Evolutionary conservation across 1,140 invertebrate genomes (phyloP).

Genomic region (Leptopilina boulardi): DNA sequence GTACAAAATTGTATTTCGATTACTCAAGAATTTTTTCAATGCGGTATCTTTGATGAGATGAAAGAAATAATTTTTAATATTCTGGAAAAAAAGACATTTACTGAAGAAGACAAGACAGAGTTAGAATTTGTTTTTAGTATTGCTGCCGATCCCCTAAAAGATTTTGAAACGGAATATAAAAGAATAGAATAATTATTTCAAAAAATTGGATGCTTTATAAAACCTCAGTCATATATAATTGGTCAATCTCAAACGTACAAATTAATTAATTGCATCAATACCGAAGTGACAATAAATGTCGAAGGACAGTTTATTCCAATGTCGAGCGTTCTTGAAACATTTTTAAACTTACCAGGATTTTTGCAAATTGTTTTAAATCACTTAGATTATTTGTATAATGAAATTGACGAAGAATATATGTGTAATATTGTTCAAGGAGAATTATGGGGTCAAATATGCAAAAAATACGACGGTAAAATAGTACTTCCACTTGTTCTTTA

Average conservation of each 20-base stretch:
- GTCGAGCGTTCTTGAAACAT: constrained; percentile 30
- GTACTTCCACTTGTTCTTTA: constrained; percentile 40
- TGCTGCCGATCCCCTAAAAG: background rate
- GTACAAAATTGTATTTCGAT: constrained; percentile 15
- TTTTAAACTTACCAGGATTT: constrained; percentile 36
- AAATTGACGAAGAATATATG: constrained; percentile 1
- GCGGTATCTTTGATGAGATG: constrained; percentile 13
- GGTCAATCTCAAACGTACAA: constrained; percentile 23
- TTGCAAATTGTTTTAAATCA: constrained; percentile 31
- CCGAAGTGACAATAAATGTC: constrained; percentile 30
- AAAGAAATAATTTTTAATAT: background rate
- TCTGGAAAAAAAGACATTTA: background rate
- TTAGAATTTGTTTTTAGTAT: background rate
- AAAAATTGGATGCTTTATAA: constrained; percentile 1
- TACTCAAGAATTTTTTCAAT: background rate
- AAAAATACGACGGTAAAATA: constrained; percentile 33
- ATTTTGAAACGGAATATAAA: background rate
- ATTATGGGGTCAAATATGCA: constrained; percentile 27
- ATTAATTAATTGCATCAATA: constrained; percentile 36
- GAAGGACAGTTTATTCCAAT: constrained; percentile 34
- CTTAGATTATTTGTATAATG: background rate
- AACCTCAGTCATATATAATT: background rate
- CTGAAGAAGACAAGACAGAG: background rate
- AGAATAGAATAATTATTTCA: constrained; percentile 1
- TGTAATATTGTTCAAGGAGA: constrained; percentile 39